Evolutionary conservation across 2,888 invertebrate genomes (phyloP).

Genomic region (Crepidodera aurea): DNA sequence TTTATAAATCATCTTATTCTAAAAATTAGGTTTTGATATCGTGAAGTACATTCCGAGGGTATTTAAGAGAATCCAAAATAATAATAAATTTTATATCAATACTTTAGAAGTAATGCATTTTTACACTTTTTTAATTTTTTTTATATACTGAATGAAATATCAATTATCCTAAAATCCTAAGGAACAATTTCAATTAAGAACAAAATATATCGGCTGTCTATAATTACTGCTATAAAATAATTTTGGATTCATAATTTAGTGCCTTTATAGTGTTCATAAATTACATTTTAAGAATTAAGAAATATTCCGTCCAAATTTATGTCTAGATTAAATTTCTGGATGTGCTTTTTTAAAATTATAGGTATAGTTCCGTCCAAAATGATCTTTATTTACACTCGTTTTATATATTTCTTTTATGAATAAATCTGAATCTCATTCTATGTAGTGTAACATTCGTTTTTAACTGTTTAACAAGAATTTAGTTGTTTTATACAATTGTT

Average conservation of each 20-base stretch:
- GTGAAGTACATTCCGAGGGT: too few relatives aligned
- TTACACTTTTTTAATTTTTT: too few relatives aligned
- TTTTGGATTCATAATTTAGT: neutral
- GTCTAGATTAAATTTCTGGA: neutral
- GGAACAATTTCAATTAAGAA: too few relatives aligned
- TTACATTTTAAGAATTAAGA: neutral
- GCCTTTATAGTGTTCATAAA: conserved; percentile 16
- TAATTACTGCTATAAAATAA: neutral
- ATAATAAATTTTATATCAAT: too few relatives aligned
- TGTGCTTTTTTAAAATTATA: neutral
- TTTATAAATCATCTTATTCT: neutral
- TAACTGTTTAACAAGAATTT: neutral
- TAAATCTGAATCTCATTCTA: neutral
- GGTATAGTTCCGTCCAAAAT: neutral
- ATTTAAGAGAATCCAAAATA: too few relatives aligned
- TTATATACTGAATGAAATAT: too few relatives aligned
- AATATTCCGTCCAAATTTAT: conserved; percentile 13
- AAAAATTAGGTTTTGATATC: too few relatives aligned
- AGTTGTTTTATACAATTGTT: neutral
- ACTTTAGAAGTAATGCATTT: too few relatives aligned
- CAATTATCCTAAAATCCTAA: too few relatives aligned
- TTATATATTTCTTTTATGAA: neutral
- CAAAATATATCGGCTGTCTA: too few relatives aligned
- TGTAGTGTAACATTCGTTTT: neutral
- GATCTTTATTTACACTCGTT: neutral